These are phyloP conservation scores for Danionella cerebrum DNA, from an alignment of 2,113 vertebrate species.

Conservation along the genomic window DNA sequence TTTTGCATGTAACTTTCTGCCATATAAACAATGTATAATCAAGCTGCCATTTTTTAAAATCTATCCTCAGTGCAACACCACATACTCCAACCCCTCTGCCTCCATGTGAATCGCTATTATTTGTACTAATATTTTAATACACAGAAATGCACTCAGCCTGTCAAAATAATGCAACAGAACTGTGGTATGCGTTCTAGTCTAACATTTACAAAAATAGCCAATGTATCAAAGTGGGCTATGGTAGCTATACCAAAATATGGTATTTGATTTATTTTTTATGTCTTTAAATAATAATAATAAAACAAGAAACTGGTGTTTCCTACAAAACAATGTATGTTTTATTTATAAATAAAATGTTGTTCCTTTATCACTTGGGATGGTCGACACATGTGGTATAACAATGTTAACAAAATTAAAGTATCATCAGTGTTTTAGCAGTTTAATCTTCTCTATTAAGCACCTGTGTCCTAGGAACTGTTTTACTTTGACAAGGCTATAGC, in stretches of 20 bases:
- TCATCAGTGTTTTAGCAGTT: not conserved
- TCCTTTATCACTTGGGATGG: not conserved
- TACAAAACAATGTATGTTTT: slow-evolving; percentile 23
- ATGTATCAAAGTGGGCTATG: slow-evolving; percentile 23
- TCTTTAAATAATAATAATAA: slow-evolving; percentile 31
- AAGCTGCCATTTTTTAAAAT: slow-evolving; percentile 24
- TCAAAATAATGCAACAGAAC: slow-evolving; percentile 11
- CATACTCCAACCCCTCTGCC: slow-evolving; percentile 10
- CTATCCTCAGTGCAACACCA: slow-evolving; percentile 14
- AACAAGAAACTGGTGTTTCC: slow-evolving; percentile 14
- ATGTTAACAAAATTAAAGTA: slow-evolving; percentile 7
- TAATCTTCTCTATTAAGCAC: not conserved
- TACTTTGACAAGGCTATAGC: too few species aligned
- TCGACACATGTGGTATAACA: not conserved
- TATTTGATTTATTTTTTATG: slow-evolving; percentile 28
- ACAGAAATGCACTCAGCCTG: slow-evolving; percentile 27
- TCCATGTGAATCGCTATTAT: not conserved
- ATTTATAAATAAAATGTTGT: slow-evolving; percentile 34
- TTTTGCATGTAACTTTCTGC: slow-evolving; percentile 57
- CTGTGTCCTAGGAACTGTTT: too few species aligned
- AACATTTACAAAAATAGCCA: slow-evolving; percentile 10
- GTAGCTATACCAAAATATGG: slow-evolving; percentile 22
- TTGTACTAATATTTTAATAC: not conserved
- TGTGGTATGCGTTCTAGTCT: slow-evolving; percentile 29
- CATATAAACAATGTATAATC: slow-evolving; percentile 29